phyloP scores from a whole-genome alignment of 2,113 vertebrate genomes.

The Balaeniceps rex region DNA sequence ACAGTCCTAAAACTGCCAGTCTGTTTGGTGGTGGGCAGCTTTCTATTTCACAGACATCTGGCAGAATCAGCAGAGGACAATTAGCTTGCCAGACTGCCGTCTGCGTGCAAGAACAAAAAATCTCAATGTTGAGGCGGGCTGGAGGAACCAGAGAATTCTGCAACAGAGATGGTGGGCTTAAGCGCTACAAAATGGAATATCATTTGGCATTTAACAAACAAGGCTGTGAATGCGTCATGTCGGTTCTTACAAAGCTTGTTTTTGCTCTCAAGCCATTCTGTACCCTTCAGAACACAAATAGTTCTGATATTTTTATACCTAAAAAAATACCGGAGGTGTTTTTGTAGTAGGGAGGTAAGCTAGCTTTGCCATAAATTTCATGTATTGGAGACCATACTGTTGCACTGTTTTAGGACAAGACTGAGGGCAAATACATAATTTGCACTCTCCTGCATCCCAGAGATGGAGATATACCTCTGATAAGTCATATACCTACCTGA shows the following conservation, averaged over 20 bases:
- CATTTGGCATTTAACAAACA: not conserved
- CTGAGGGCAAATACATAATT: not conserved
- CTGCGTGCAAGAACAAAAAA: not conserved
- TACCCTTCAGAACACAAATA: not conserved
- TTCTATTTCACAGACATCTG: conserved; percentile 60
- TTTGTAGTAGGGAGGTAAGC: not conserved
- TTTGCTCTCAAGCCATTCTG: not conserved
- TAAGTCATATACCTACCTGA: not conserved
- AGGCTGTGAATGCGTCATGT: not conserved
- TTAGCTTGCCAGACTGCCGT: conserved; percentile 5
- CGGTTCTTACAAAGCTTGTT: not conserved
- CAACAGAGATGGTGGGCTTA: not conserved
- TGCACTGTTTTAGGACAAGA: not conserved
- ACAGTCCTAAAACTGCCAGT: conserved; percentile 44
- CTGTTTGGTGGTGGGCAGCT: conserved; percentile 40
- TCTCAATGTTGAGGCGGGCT: not conserved
- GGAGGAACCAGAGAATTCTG: not conserved
- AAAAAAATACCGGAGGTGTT: not conserved
- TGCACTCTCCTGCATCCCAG: not conserved
- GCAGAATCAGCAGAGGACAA: conserved; percentile 26
- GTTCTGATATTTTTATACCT: not conserved
- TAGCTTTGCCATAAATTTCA: not conserved
- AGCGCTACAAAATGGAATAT: not conserved
- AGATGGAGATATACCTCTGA: not conserved
- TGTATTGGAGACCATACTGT: not conserved